Conservation (phyloP, 2,113 vertebrate genomes). For the Sisor rabdophorus region DNA sequence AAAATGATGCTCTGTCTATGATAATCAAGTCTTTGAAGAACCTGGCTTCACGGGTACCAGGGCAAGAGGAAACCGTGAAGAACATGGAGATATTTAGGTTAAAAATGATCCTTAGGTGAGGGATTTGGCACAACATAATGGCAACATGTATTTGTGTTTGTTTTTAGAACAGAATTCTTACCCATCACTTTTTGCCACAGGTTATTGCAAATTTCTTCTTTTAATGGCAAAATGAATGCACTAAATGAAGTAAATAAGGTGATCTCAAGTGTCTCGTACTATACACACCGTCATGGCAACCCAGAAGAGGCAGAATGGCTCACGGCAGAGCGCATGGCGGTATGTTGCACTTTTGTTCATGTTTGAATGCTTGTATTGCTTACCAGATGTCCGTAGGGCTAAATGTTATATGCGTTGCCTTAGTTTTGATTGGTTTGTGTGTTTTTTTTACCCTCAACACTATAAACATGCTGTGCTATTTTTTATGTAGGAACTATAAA, state of each 20-base stretch:
- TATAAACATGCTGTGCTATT: background rate
- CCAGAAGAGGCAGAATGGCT: constrained; percentile 98
- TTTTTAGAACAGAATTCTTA: background rate
- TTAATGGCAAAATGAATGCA: constrained; percentile 99
- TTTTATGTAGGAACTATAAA: background rate
- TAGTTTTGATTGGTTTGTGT: background rate
- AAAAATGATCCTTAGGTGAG: constrained; percentile 99
- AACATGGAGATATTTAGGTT: constrained; percentile 99
- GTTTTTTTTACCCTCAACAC: background rate
- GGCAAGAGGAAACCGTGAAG: constrained; percentile 99
- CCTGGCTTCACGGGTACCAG: constrained; percentile 95
- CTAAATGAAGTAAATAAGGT: constrained; percentile 99
- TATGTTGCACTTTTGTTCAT: constrained; percentile 62
- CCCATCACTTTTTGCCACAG: constrained; percentile 60
- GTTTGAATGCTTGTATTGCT: background rate
- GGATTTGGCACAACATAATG: background rate
- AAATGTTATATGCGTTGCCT: background rate
- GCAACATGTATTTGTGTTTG: background rate
- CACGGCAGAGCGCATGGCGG: constrained; percentile 97
- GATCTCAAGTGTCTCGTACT: constrained; percentile 98
- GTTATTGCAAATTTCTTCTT: constrained; percentile 99
- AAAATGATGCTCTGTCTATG: constrained; percentile 99
- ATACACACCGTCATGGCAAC: constrained; percentile 95
- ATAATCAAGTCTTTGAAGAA: constrained; percentile 99
- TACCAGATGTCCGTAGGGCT: background rate